Conservation (phyloP, 2,888 invertebrate genomes). For the Hemistola chrysoprasaria region DNA sequence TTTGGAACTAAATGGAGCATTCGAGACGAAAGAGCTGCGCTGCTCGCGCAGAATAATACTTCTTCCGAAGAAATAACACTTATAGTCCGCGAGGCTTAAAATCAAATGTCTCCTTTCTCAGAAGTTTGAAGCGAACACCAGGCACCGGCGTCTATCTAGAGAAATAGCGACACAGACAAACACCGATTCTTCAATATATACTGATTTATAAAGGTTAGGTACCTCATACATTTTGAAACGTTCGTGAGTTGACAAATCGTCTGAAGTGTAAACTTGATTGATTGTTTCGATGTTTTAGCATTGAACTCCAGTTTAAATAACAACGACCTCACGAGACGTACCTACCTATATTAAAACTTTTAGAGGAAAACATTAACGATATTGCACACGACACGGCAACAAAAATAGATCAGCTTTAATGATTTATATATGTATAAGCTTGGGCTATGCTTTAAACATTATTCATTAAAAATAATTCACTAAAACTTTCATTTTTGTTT, state of each 20-base stretch:
- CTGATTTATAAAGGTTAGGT: constrained; percentile 20
- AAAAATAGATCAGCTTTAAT: no score
- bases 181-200: constrained; percentile 24
- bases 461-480: constrained; percentile 53
- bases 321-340: no score
- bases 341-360: no score
- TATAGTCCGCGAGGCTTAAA: constrained; percentile 81
- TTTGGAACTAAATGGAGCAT: constrained; percentile 82
- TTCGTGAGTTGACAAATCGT: not conserved
- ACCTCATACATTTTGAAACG: no score
- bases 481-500: constrained; percentile 64
- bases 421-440: no score
- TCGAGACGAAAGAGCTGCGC: constrained; percentile 78
- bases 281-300: not conserved
- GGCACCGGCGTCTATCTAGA: constrained; percentile 51
- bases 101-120: constrained; percentile 77
- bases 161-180: constrained; percentile 46
- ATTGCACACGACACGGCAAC: no score
- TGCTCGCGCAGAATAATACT: constrained; percentile 80
- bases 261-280: not conserved
- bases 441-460: no score
- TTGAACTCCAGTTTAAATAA: not conserved
- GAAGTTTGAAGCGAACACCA: constrained; percentile 59
- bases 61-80: constrained; percentile 80
- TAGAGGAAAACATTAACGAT: constrained; percentile 9